Base-by-base conservation (phyloP, 2,797 vertebrate genomes). In the Distichodus sexfasciatus region DNA sequence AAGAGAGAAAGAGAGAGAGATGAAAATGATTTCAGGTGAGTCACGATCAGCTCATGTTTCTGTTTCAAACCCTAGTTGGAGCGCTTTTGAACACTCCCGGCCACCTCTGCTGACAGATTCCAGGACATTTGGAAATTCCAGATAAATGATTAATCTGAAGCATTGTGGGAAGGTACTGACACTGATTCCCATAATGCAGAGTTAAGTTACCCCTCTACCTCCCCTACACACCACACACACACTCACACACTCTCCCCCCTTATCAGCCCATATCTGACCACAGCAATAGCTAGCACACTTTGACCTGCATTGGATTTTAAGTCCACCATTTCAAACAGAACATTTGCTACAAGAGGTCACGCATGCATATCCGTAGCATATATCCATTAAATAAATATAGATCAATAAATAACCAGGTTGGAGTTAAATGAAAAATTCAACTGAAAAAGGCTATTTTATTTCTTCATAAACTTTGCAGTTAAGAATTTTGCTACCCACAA, bases 71-170 rank as follows among this genome's bases (percentile, higher is more conserved):
- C 55, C 40, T 36, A 59, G 21, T 43, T 24, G 15, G 40, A 43
- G 43, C 36, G 29, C 38, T 28, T n/a, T n/a, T n/a, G n/a, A 4
- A 26, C 23, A 11, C 57, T 10, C 53, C 12, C 48, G 19, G n/a
- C n/a, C n/a, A n/a, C n/a, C 41, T 14, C 11, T 35, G 35, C 57
- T 60, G 57, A 60, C 38, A 28, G 57, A 43, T 11, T 60, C 57
- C 58, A 10, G n/a, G 19, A 60, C n/a, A 12, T 66, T 66, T 72
- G 71, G 71, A 72, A 72, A 72, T 51, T 72, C 71, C 71, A 61
- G 29, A 54, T 72, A 53, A 72, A 72, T 66, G 47, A 72, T 44
- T 72, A 60, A 72, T 40, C 28, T 26, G 23, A 28, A 5, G n/a
- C 19, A 40, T 23, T 57, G 35, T 66, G 17, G 63, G 47, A 61